These are phyloP conservation scores for Bufo gargarizans DNA, from an alignment of 2,113 vertebrate genomes.

Conservation along the genomic window DNA sequence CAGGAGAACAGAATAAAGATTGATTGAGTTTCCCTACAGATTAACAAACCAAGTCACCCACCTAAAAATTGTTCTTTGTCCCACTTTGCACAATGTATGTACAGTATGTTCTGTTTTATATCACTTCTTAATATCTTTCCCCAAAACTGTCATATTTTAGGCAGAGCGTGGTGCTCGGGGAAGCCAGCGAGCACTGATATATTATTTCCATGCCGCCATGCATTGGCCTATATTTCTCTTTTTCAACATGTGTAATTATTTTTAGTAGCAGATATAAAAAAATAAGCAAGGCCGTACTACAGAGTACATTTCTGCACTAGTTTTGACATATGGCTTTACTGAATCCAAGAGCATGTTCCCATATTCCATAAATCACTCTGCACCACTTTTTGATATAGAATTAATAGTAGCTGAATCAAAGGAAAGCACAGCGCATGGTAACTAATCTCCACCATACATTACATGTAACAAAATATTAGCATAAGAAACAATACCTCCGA, in stretches of 20 bases:
- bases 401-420: conserved; percentile 45
- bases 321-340: conserved; percentile 49
- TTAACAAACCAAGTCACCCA: neutral
- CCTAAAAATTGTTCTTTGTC: neutral
- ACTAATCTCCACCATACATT: conserved; percentile 49
- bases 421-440: conserved; percentile 48
- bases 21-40: too few relatives aligned
- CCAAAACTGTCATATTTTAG: conserved; percentile 28
- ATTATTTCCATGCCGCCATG: conserved; percentile 42
- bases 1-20: too few relatives aligned
- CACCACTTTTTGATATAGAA: conserved; percentile 39
- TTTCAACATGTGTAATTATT: conserved; percentile 56
- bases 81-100: neutral
- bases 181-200: conserved; percentile 39
- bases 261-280: conserved; percentile 54
- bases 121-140: neutral
- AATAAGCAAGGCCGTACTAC: conserved; percentile 41
- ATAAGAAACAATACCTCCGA: conserved; percentile 57
- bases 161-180: neutral
- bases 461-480: conserved; percentile 55
- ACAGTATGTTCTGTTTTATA: neutral
- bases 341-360: conserved; percentile 46
- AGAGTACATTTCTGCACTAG: conserved; percentile 50
- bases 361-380: conserved; percentile 49
- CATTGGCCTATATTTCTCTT: conserved; percentile 50